Evolutionary conservation across 1,140 invertebrate species (phyloP).

Genomic region (Dreissena rostriformis): DNA sequence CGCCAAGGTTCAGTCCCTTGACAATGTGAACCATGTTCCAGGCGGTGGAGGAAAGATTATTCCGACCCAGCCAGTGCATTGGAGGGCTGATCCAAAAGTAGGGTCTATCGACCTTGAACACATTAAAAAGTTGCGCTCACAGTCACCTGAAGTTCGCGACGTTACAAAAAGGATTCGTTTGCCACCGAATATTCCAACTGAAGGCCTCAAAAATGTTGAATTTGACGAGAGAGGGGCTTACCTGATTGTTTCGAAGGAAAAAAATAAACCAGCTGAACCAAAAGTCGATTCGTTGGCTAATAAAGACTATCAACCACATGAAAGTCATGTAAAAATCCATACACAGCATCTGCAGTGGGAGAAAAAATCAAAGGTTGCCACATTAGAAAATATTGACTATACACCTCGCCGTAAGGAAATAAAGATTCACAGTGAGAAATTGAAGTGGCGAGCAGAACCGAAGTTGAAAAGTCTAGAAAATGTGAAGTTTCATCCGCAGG

Average conservation of each 20-base stretch:
- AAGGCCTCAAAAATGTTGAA: conserved; percentile 53
- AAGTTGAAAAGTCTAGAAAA: conserved; percentile 68
- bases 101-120: conserved; percentile 69
- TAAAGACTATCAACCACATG: conserved; percentile 65
- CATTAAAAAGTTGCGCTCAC: conserved; percentile 5
- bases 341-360: conserved; percentile 53
- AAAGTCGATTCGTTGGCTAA: conserved; percentile 76
- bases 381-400: conserved; percentile 69
- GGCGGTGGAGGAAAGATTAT: conserved; percentile 57
- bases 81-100: conserved; percentile 74
- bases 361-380: conserved; percentile 65
- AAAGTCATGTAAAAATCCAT: conserved; percentile 68
- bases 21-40: conserved; percentile 68
- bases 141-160: conserved; percentile 48
- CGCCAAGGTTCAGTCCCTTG: conserved; percentile 69
- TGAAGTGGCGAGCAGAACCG: conserved; percentile 67
- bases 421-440: conserved; percentile 62
- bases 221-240: conserved; percentile 57
- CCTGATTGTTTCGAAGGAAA: conserved; percentile 73
- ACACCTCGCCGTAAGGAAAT: conserved; percentile 67
- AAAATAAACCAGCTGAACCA: conserved; percentile 82
- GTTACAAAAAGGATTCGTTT: conserved; percentile 49
- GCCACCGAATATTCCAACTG: conserved; percentile 40
- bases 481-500: conserved; percentile 38
- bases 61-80: conserved; percentile 58